Base-by-base conservation (phyloP, 92 coral and sea anemone species). In the Pocillopora grandis region DNA sequence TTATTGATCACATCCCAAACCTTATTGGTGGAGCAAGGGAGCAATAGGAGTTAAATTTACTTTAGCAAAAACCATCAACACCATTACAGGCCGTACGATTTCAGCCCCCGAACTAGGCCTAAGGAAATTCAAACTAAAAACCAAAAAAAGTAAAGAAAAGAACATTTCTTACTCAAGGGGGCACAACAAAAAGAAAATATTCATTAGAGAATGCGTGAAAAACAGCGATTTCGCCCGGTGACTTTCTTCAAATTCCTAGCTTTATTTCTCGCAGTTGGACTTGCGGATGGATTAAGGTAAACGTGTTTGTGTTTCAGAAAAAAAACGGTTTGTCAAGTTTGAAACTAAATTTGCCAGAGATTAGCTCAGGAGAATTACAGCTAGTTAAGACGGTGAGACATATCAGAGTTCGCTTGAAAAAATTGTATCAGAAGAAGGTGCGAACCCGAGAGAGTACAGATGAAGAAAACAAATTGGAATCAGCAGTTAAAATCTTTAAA, bases 31-130 rank as follows among this genome's bases (percentile, higher is more conserved):
- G 80, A 31, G 12, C 64, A 17, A 12, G n/a, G 62, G 73, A 73
- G 80, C 31, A n/a, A 62, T 42, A 62, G 72, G 80, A 31, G 86
- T 74, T 83, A 83, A 83, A 83, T 73, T 83, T 73, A 74, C 80
- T 83, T 83, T 71, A 20, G 55, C 14, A 9, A 18, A 19, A 83
- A 64, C 33, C 80, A 10, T 62, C 73, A 63, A 74, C 72, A 31
- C 65, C 71, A 84, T 85, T 78, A 55, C 81, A 91, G 91, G 91
- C 89, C 89, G 48, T 27, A 58, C 64, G 64, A 77, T 74, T 77
- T 52, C 0, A 78, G 83, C 79, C 90, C 90, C 85, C 82, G 19
- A 59, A 62, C 86, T 23, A 64, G 80, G 80, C 73, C 86, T 80
- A 1, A 59, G 59, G 27, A 58, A 58, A 70, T 5, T 36, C 58